Percentiles rank a stretch among this genome's conserved stretches.
Evolutionary conservation across 2,113 vertebrate genomes (phyloP).

Genomic region (Phylloscopus whistleri): DNA sequence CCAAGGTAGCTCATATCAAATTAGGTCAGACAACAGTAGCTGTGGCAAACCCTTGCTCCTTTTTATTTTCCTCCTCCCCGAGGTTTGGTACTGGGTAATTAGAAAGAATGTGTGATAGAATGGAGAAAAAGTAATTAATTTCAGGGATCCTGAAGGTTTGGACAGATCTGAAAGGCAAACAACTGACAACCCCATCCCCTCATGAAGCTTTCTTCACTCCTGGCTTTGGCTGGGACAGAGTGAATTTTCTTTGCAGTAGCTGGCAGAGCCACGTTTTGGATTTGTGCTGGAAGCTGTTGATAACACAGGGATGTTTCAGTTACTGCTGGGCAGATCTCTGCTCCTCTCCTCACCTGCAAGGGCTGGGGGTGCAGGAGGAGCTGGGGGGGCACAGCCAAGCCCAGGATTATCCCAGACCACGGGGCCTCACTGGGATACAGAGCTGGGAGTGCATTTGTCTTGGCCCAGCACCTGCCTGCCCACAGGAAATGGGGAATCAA

Average conservation of each 20-base stretch:
- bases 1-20: background rate
- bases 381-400: background rate
- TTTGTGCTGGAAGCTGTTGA: background rate
- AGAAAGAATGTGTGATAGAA: background rate
- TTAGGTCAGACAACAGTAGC: background rate
- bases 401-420: background rate
- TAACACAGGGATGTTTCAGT: background rate
- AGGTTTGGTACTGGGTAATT: background rate
- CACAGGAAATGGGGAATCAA: background rate
- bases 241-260: background rate
- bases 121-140: background rate
- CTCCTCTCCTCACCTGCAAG: background rate
- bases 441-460: background rate
- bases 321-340: background rate
- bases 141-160: background rate
- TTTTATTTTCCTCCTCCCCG: background rate
- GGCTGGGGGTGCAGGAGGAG: background rate
- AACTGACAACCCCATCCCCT: accelerated
- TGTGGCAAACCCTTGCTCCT: background rate
- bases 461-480: background rate
- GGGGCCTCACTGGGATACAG: accelerated
- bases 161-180: background rate
- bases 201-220: background rate
- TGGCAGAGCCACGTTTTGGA: background rate
- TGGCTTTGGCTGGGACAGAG: background rate